Evolutionary conservation across 1,140 invertebrate genomes (phyloP).

Genomic region (Drosophila auraria): DNA sequence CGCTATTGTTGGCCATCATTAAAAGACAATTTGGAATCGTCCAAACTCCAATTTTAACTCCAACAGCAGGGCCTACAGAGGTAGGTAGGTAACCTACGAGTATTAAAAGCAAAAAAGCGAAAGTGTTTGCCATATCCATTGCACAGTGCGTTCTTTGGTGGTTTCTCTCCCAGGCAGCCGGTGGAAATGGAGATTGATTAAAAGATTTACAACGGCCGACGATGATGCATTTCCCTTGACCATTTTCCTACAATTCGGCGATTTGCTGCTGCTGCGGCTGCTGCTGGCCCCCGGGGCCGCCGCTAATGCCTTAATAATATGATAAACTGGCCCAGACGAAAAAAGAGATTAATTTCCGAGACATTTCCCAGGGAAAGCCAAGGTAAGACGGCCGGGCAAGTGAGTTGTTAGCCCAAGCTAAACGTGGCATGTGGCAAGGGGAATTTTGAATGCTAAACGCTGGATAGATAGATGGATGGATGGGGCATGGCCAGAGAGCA

Average conservation of each 20-base stretch:
- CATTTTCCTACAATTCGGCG: conserved; percentile 31
- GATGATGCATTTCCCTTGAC: conserved; percentile 61
- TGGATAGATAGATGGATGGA: conserved; percentile 6
- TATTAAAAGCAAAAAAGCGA: conserved; percentile 52
- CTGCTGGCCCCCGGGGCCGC: conserved; percentile 32
- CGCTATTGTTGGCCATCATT: conserved; percentile 58
- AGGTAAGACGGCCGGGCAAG: conserved; percentile 17
- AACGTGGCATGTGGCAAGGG: conserved; percentile 51
- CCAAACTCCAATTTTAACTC: conserved; percentile 39
- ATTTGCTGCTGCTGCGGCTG: conserved; percentile 13
- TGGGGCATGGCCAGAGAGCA: conserved; percentile 9
- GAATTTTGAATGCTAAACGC: conserved; percentile 37
- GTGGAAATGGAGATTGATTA: conserved; percentile 55
- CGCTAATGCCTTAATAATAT: conserved; percentile 60
- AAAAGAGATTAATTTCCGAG: conserved; percentile 55
- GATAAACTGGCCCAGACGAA: conserved; percentile 36
- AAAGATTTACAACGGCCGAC: conserved; percentile 40
- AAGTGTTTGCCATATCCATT: conserved; percentile 52
- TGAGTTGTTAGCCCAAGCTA: conserved; percentile 52
- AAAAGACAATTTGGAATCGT: conserved; percentile 58
- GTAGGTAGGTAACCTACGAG: neutral
- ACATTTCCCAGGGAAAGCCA: conserved; percentile 47
- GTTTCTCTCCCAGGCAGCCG: conserved; percentile 5
- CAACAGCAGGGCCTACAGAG: conserved; percentile 6
- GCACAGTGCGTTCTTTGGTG: conserved; percentile 29